phyloP scores from a whole-genome alignment of 2,888 invertebrate genomes.

The Tromatobia lineatoria region DNA sequence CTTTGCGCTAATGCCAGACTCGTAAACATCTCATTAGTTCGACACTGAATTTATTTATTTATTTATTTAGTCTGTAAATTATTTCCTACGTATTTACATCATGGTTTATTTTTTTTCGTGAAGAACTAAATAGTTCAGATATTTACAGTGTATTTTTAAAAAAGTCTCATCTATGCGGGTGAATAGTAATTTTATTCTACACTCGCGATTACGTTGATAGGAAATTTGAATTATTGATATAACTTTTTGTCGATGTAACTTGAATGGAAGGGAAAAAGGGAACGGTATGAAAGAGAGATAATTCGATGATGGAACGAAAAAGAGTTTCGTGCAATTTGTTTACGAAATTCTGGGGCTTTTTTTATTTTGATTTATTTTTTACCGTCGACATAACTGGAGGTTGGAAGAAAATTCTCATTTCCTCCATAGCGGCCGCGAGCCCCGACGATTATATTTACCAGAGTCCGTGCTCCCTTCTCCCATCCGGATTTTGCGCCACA shows the following conservation, averaged over 20 bases:
- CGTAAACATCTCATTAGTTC: no score
- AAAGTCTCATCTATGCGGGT: no score
- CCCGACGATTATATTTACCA: conserved; percentile 14
- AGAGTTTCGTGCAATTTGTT: neutral
- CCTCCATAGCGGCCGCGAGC: neutral
- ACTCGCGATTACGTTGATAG: no score
- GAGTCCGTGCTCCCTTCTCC: conserved; percentile 1
- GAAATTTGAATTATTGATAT: no score
- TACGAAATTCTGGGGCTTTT: neutral
- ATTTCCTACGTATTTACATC: no score
- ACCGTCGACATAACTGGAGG: neutral
- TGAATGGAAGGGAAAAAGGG: neutral
- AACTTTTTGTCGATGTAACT: neutral
- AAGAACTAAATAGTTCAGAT: no score
- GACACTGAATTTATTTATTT: neutral
- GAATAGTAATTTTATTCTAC: no score
- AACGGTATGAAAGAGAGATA: neutral
- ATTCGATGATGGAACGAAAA: neutral
- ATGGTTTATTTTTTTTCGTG: no score
- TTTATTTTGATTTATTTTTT: conserved; percentile 27
- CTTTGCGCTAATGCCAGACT: neutral
- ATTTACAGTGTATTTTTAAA: no score
- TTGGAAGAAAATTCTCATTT: conserved; percentile 20
- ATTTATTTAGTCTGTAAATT: no score
- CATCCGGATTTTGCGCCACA: conserved; percentile 2